phyloP scores from a whole-genome alignment of 2,113 vertebrate genomes.

The Spea multiplicata region DNA sequence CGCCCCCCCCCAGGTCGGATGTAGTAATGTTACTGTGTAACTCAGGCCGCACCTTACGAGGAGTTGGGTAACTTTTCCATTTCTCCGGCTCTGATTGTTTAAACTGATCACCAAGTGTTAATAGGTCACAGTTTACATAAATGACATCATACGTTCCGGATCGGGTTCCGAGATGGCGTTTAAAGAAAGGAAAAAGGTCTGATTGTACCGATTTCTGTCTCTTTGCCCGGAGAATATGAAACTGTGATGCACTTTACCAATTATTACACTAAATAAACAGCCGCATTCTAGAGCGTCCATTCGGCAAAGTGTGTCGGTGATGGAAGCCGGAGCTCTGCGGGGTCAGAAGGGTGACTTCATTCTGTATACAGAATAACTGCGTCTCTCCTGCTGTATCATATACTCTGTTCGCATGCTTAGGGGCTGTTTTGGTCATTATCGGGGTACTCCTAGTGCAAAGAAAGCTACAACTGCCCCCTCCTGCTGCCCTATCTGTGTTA shows the following conservation, averaged over 20 bases:
- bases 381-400: too few species aligned
- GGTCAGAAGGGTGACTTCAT: too few species aligned
- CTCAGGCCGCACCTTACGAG: conserved; percentile 24
- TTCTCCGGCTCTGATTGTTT: conserved; percentile 25
- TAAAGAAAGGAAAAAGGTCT: neutral
- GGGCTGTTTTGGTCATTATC: too few species aligned
- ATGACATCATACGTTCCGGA: neutral
- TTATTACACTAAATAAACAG: neutral
- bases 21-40: conserved; percentile 40
- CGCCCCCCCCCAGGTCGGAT: conserved; percentile 18
- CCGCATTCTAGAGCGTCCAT: neutral
- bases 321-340: too few species aligned
- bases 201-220: neutral
- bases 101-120: conserved; percentile 36
- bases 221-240: neutral
- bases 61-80: neutral
- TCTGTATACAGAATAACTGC: too few species aligned
- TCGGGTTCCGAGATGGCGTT: neutral
- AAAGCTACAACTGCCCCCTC: too few species aligned
- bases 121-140: conserved; percentile 30
- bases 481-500: too few species aligned
- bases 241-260: neutral
- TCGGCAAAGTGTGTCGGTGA: too few species aligned
- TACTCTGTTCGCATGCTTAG: too few species aligned
- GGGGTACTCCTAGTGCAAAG: too few species aligned